Evolutionary conservation across 1,140 invertebrate genomes (phyloP), one percentile per base, ranked within the genome.

Genomic region (Cylas formicarius): DNA sequence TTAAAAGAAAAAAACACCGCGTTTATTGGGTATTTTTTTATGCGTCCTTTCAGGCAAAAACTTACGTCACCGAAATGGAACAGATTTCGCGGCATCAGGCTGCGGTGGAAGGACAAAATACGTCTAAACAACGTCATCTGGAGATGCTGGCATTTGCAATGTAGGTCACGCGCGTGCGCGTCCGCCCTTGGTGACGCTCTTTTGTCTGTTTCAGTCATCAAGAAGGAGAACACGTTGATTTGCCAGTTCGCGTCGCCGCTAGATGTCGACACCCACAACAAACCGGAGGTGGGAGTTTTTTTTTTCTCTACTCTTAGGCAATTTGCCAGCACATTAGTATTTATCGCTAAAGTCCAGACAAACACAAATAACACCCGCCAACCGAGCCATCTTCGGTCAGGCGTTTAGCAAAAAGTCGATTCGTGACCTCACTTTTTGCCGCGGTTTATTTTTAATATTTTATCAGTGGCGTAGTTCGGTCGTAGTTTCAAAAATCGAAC

Each of bases 101-200:
- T 99, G 38, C 78, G 89, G 56, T 93, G 93, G 83, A 98, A 97
- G 67, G 93, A 98, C 72, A 96, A 98, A 73, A 97, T 99, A 57
- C 80, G 96, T 55, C 72, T 99, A 42, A 99, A 99, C 76, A 99
- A 99, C 69, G 91, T 99, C 42, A 99, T 99, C 60, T 99, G 96
- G 96, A 80, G 96, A 65, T 97, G 95, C 67, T 99, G 96, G 93
- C 93, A 97, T 70, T 93, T 99, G 88, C 96, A 99, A 72, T 99
- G 93, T 97, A 75, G 86, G 84, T 81, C 51, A n/a, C n/a, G n/a
- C 32, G 8, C 13, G 9, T 40, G 14, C 33, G 20, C 16, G 0
- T 9, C 3, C 7, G 19, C 26, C 8, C 16, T 6, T 32, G 29
- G 20, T 34, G 20, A 10, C 4, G 20, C 22, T 34, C 8, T 43